Evolutionary conservation across 2,797 vertebrate species (phyloP), one percentile per base, ranked within the genome.

Genomic region (Pipistrellus pygmaeus): DNA sequence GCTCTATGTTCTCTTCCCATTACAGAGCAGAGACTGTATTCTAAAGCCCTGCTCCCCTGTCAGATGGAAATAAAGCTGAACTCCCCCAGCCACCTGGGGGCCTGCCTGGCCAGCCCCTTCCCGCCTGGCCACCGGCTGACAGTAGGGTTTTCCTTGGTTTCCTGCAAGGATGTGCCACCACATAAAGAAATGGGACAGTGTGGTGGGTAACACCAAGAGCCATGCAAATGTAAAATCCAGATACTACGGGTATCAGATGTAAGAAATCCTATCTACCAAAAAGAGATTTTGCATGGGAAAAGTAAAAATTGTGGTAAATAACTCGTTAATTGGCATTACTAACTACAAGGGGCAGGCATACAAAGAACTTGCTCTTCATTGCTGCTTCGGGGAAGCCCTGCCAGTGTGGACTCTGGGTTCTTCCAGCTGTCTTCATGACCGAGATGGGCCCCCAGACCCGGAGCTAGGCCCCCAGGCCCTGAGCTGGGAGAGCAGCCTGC

Each of bases 241-340:
- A 14, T 9, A 2, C 23, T 9, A 1, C 2, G 38, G 41, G 11
- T 10, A 55, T 44, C n/a, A 12, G 15, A 18, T 14, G 0, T 57
- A 41, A 81, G 48, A 27, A 77, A 27, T 46, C 44, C 21, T 20
- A 78, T 23, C 23, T 23, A 48, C 27, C 25, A 44, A 86, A 77
- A 76, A 32, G 57, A 76, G 32, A 38, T 55, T n/a, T 38, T n/a
- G 14, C 2, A 1, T n/a, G 32, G n/a, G 11, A 41, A 73, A 46
- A 93, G 27, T 27, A 53, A n/a, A 69, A 85, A 15, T 15, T 9
- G 7, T 4, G 30, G 35, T 30, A 38, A 71, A 30, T 7, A 53
- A 48, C 51, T 48, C 9, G 25, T 15, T 60, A 13, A 27, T n/a
- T 38, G 30, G 14, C 25, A 1, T 25, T 66, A 23, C 6, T 46